Evolutionary conservation across 2,888 invertebrate species (phyloP).

Genomic region (Osmoderma eremita): DNA sequence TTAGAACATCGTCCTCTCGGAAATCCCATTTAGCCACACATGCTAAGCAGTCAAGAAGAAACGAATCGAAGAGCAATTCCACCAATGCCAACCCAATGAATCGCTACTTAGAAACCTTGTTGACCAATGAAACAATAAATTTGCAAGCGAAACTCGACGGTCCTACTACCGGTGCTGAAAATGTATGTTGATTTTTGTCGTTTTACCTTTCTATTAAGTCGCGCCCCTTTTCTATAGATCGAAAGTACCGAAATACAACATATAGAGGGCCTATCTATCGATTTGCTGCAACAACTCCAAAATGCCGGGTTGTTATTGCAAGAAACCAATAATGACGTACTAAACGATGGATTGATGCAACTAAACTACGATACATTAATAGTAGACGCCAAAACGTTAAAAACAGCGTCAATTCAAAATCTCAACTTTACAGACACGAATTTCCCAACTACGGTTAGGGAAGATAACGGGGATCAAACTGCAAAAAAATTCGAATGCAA

Average conservation of each 20-base stretch:
- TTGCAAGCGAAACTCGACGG: neutral
- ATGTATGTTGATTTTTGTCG: neutral
- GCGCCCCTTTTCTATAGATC: neutral
- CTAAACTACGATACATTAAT: constrained; percentile 11
- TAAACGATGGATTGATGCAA: constrained; percentile 22
- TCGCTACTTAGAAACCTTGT: constrained; percentile 1
- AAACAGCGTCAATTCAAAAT: neutral
- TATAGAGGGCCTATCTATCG: constrained; percentile 41
- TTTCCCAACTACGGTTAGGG: neutral
- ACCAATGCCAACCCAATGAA: neutral
- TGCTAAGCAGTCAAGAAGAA: constrained; percentile 55
- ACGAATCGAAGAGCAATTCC: neutral
- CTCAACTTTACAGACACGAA: neutral
- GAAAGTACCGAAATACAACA: constrained; percentile 23
- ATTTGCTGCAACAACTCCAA: constrained; percentile 50
- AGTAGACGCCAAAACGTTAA: neutral
- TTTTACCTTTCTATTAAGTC: no score
- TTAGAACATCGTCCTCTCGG: constrained; percentile 74
- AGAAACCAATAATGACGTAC: constrained; percentile 42
- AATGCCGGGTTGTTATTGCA: constrained; percentile 47
- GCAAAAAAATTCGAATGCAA: constrained; percentile 54
- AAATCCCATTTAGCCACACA: constrained; percentile 71
- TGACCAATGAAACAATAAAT: constrained; percentile 7
- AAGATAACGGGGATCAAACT: constrained; percentile 8
- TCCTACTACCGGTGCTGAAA: neutral